Evolutionary conservation across 2,888 invertebrate species (phyloP), one percentile per base, ranked within the genome.

Genomic region (Drosophila putrida): DNA sequence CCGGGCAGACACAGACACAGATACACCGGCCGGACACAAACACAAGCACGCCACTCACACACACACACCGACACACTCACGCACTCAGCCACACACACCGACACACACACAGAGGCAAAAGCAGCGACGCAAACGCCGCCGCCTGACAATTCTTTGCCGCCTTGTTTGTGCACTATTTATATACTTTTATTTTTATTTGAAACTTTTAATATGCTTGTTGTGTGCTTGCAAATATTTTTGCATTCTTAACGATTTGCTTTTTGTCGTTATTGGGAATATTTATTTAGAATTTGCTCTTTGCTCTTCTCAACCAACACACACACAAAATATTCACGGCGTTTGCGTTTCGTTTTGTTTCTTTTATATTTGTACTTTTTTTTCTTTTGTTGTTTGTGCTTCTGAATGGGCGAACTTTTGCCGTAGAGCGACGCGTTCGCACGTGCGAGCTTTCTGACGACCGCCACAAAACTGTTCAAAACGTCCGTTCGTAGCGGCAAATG

Each of bases 141-240:
- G 62, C 82, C 76, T 77, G 77, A 89, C 83, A 83, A 83, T 88
- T 87, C 78, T 87, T 78, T 58, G 71, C 60, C 71, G 75, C 53
- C 67, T 75, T 76, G 86, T 72, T 80, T 82, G 84, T 87, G 89
- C 83, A 88, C 88, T 88, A 88, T 83, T 83, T 83, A 73, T 89
- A 82, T 88, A 89, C 81, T 68, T 69, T 83, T 67, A 60, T 68
- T 59, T 50, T 62, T 59, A 50, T 54, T 41, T 65, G 50, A 50
- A 27, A 28, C 58, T 64, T 63, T 75, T 69, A 69, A 75, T 75
- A 69, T 63, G 60, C 71, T 71, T 66, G 61, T 63, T 63, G 54
- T 63, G 54, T 74, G 75, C 74, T 65, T 65, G 75, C 68, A 68
- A 76, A 78, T 75, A 60, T 59, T 68, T 76, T 79, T 76, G 76